Base-by-base conservation (phyloP, 1,140 invertebrate genomes). In the Papilio polyxenes region DNA sequence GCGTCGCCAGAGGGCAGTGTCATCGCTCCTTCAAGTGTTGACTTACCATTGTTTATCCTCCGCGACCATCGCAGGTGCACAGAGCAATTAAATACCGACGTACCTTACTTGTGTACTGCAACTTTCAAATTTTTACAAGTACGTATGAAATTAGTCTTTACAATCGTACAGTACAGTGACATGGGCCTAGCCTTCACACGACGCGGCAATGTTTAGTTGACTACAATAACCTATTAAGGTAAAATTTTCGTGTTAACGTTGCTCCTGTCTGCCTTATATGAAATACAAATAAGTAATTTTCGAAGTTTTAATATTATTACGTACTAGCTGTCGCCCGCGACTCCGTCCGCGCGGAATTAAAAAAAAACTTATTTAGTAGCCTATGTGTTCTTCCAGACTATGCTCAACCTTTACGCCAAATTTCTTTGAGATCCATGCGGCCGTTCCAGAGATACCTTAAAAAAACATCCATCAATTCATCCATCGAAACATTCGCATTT, bases 1-100 rank as follows among this genome's bases (percentile, higher is more conserved):
- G 76, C 84, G 56, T 75, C 89, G 89, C 87, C 79, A 80, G 87
- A 87, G 89, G 88, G 86, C 85, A 83, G 86, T 89, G 92, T 92
- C 92, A 92, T 92, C 91, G 92, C 89, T 93, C 92, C 90, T 83
- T 92, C 82, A 81, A 93, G 92, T 94, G 89, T 94, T 93, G 87
- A 94, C 92, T 84, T 82, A 89, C 89, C 87, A 90, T 89, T 94
- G 92, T 94, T 92, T 93, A 86, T 88, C 87, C 87, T 88, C 88
- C 86, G 88, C 88, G 83, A 88, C 90, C 88, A 92, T 89, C 87
- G 90, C 90, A 92, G 89, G 89, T 91, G 90, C 92, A 90, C 89
- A 89, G 86, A 89, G 89, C 90, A 92, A 91, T 91, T 89, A 88
- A 84, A 89, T 86, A 90, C 86, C 88, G 88, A 89, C 86, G 89